Evolutionary conservation across 1,140 invertebrate species (phyloP).

Genomic region (Drosophila novamexicana): DNA sequence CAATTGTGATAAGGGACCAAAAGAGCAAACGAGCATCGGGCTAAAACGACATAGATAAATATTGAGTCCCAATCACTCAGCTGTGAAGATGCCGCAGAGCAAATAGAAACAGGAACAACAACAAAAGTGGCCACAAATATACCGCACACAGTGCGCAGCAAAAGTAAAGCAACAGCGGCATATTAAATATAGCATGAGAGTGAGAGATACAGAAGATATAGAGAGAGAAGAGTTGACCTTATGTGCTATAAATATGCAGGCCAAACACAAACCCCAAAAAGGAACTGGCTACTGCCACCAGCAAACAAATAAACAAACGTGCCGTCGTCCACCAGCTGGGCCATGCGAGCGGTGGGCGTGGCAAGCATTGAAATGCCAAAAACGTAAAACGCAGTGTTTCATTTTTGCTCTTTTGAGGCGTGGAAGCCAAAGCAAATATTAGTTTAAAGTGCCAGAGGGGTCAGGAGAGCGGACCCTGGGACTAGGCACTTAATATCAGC

Average conservation of each 20-base stretch:
- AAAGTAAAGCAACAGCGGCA: slow-evolving; percentile 47
- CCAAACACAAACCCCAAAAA: slow-evolving; percentile 36
- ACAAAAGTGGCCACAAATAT: slow-evolving; percentile 19
- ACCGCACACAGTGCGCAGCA: slow-evolving; percentile 44
- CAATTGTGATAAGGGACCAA: slow-evolving; percentile 2
- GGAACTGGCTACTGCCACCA: slow-evolving; percentile 32
- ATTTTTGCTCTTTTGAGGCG: slow-evolving; percentile 55
- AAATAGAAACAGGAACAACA: slow-evolving; percentile 58
- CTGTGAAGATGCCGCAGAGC: slow-evolving; percentile 74
- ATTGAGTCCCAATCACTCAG: slow-evolving; percentile 73
- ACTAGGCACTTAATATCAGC: slow-evolving; percentile 30
- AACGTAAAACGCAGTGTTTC: slow-evolving; percentile 64
- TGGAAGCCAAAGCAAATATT: slow-evolving; percentile 62
- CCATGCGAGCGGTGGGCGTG: slow-evolving; percentile 10
- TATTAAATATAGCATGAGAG: slow-evolving; percentile 24
- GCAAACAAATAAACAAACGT: slow-evolving; percentile 66
- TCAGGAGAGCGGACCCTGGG: neutral
- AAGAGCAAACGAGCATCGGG: slow-evolving; percentile 18
- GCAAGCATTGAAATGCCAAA: slow-evolving; percentile 74
- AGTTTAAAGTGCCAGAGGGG: slow-evolving; percentile 44
- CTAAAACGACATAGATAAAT: slow-evolving; percentile 66
- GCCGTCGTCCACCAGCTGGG: slow-evolving; percentile 23
- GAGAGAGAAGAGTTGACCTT: slow-evolving; percentile 27
- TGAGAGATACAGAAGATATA: neutral
- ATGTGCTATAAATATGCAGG: slow-evolving; percentile 65